A percentile compares a stretch with the other conserved stretches of the same genome.
Evolutionary conservation across 1,140 invertebrate genomes (phyloP).

Genomic region (Drosophila pachea): DNA sequence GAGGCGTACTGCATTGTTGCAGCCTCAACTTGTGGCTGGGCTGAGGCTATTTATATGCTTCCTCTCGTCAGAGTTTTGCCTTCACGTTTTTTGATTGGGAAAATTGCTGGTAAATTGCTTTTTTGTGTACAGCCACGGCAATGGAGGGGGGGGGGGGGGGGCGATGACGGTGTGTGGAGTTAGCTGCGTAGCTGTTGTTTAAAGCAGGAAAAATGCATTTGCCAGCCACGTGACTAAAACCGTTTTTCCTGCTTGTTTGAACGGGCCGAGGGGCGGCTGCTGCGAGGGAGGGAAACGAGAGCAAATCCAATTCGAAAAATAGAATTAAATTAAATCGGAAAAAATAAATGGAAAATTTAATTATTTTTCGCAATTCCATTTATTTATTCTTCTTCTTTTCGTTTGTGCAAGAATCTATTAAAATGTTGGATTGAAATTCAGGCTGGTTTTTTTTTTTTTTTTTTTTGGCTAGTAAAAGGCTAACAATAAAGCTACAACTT

Average conservation of each 20-base stretch:
- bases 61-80: slow-evolving; percentile 21
- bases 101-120: slow-evolving; percentile 72
- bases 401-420: not conserved
- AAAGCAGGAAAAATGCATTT: slow-evolving; percentile 11
- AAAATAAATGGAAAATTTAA: not conserved
- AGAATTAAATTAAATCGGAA: not conserved
- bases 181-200: slow-evolving; percentile 15
- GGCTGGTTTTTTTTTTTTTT: too few relatives aligned
- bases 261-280: too few relatives aligned
- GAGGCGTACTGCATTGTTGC: slow-evolving; percentile 25
- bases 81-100: slow-evolving; percentile 59
- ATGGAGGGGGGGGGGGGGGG: not conserved
- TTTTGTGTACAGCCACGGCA: slow-evolving; percentile 48
- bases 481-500: too few relatives aligned
- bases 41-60: slow-evolving; percentile 70
- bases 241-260: slow-evolving; percentile 1
- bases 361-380: not conserved
- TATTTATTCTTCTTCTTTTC: not conserved
- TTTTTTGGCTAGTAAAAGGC: too few relatives aligned
- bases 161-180: too few relatives aligned
- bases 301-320: not conserved
- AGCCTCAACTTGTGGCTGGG: slow-evolving; percentile 45
- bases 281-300: not conserved
- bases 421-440: too few relatives aligned
- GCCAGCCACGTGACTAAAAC: slow-evolving; percentile 10